Conservation (phyloP, 2,797 vertebrate genomes). For the Emys orbicularis region DNA sequence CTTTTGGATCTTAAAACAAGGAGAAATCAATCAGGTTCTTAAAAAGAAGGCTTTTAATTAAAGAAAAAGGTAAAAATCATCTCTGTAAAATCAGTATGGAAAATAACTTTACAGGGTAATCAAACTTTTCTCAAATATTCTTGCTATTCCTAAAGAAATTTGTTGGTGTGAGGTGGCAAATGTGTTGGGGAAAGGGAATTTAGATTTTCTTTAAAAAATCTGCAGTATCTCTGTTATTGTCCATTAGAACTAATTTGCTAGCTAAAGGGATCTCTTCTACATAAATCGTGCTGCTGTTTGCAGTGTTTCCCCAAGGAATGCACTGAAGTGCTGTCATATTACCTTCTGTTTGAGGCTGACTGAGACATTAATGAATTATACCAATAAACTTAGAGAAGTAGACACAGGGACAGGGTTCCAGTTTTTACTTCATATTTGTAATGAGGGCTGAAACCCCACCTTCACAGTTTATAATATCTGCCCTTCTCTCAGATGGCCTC, state of each 20-base stretch:
- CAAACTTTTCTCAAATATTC: conserved; percentile 1
- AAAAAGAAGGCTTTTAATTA: too few relatives aligned
- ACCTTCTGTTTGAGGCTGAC: conserved; percentile 59
- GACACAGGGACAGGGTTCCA: conserved; percentile 27
- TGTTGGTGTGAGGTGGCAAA: neutral
- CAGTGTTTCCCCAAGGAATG: conserved; percentile 50
- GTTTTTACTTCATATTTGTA: conserved; percentile 19
- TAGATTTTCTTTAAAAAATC: neutral
- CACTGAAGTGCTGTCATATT: conserved; percentile 54
- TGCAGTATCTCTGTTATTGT: neutral
- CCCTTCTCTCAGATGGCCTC: neutral
- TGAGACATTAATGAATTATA: conserved; percentile 71
- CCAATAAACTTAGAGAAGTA: conserved; percentile 42
- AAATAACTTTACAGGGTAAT: too few relatives aligned
- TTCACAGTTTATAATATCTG: neutral
- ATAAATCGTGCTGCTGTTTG: conserved; percentile 58
- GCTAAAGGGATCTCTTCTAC: conserved; percentile 63
- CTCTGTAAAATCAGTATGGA: too few relatives aligned
- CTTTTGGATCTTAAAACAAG: too few relatives aligned
- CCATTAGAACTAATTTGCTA: conserved; percentile 59
- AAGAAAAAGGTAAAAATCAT: too few relatives aligned
- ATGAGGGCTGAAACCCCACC: neutral
- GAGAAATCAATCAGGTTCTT: too few relatives aligned
- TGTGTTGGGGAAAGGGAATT: conserved; percentile 3
- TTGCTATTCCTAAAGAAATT: neutral